Evolutionary conservation across 2,797 vertebrate genomes (phyloP).

Genomic region (Pteropus rufus): DNA sequence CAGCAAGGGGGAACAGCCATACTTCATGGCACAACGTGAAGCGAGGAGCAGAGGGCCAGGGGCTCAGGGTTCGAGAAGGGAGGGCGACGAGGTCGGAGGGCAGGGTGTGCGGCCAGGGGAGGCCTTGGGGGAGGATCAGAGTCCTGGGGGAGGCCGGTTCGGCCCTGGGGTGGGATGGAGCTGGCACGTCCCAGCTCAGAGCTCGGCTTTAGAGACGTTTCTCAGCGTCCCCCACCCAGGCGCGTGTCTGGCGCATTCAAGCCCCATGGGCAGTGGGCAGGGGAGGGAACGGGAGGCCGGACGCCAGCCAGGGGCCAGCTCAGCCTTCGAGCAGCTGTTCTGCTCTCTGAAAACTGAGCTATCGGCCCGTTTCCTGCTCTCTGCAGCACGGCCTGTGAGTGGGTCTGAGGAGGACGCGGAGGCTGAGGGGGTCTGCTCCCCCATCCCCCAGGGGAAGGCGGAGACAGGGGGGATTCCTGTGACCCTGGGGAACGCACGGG

Average conservation of each 20-base stretch:
- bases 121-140: not conserved
- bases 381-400: no score
- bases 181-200: not conserved
- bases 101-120: not conserved
- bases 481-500: no score
- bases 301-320: not conserved
- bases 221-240: not conserved
- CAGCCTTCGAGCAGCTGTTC: no score
- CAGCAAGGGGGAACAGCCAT: fast-evolving
- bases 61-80: not conserved
- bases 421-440: no score
- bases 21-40: not conserved
- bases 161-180: no score
- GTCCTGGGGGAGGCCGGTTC: not conserved
- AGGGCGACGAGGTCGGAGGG: not conserved
- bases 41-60: not conserved
- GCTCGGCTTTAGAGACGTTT: not conserved
- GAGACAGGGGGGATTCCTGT: no score
- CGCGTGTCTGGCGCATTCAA: not conserved
- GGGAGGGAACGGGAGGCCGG: not conserved
- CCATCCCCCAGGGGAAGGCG: no score
- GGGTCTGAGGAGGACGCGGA: no score
- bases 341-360: no score
- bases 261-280: not conserved
- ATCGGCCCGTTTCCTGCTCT: no score